Evolutionary conservation across 2,888 invertebrate genomes (phyloP).

Genomic region (Erebia aethiops): DNA sequence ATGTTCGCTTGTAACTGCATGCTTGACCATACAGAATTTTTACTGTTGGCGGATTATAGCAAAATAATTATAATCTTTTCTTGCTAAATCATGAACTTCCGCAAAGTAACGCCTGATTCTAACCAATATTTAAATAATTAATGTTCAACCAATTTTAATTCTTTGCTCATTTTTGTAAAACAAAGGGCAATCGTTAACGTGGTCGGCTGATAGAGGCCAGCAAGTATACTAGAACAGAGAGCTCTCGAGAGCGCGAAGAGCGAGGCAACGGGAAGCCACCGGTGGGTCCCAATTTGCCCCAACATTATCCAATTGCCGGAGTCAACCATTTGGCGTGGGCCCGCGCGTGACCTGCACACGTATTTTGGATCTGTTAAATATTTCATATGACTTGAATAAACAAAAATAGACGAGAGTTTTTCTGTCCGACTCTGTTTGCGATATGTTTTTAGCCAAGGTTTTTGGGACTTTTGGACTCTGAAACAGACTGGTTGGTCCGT

Average conservation of each 20-base stretch:
- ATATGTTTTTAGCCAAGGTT: no score
- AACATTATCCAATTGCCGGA: conserved; percentile 77
- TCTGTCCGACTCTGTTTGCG: background rate
- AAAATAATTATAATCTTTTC: no score
- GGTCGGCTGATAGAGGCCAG: conserved; percentile 66
- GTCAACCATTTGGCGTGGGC: conserved; percentile 81
- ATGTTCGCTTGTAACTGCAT: no score
- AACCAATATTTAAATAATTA: no score
- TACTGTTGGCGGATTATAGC: no score
- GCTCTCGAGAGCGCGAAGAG: conserved; percentile 65
- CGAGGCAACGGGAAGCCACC: conserved; percentile 63
- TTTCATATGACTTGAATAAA: conserved; percentile 5
- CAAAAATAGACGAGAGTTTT: background rate
- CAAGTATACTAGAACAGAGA: conserved; percentile 58
- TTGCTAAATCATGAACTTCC: no score
- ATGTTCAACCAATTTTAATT: background rate
- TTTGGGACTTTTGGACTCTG: no score
- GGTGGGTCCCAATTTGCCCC: conserved; percentile 77
- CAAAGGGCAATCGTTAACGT: conserved; percentile 36
- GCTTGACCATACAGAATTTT: no score
- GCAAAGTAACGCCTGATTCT: no score
- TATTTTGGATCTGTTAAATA: conserved; percentile 51
- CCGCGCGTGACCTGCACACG: conserved; percentile 72
- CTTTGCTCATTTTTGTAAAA: conserved; percentile 9
- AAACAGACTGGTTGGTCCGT: no score